Conservation (phyloP, 2,888 invertebrate genomes). For the Endotricha flammealis region DNA sequence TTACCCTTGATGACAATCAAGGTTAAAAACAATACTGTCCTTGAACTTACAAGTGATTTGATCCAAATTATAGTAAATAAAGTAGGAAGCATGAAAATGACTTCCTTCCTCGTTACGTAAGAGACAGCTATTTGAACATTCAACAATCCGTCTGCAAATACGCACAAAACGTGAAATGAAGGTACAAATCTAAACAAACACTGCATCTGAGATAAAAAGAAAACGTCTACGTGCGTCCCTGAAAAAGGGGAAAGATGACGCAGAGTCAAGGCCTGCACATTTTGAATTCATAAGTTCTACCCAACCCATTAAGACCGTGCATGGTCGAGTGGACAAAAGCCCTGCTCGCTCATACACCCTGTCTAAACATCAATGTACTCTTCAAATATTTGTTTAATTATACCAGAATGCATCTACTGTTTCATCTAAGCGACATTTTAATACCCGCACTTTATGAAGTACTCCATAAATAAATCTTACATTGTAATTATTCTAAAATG, state of each 20-base stretch:
- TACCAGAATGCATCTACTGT: conserved; percentile 31
- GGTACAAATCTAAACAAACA: conserved; percentile 9
- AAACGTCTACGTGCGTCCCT: conserved; percentile 23
- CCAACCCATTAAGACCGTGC: conserved; percentile 16
- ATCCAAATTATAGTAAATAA: too few relatives aligned
- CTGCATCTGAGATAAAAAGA: conserved; percentile 17
- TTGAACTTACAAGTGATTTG: too few relatives aligned
- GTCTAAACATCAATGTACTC: conserved; percentile 52
- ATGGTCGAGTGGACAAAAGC: conserved; percentile 39
- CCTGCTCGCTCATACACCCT: conserved; percentile 31
- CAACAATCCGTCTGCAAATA: neutral
- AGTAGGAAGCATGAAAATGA: too few relatives aligned
- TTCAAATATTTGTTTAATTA: conserved; percentile 62
- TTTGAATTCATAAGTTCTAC: conserved; percentile 54
- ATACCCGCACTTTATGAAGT: too few relatives aligned
- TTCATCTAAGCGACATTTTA: conserved; percentile 22
- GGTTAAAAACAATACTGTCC: too few relatives aligned
- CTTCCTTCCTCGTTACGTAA: too few relatives aligned
- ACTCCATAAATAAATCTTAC: too few relatives aligned
- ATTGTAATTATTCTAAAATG: conserved; percentile 3
- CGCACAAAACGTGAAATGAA: neutral
- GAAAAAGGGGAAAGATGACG: conserved; percentile 26
- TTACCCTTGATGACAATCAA: too few relatives aligned
- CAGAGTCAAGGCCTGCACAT: conserved; percentile 39
- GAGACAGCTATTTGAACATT: neutral